phyloP scores from a whole-genome alignment of 2,888 invertebrate species.

The Blera fallax region DNA sequence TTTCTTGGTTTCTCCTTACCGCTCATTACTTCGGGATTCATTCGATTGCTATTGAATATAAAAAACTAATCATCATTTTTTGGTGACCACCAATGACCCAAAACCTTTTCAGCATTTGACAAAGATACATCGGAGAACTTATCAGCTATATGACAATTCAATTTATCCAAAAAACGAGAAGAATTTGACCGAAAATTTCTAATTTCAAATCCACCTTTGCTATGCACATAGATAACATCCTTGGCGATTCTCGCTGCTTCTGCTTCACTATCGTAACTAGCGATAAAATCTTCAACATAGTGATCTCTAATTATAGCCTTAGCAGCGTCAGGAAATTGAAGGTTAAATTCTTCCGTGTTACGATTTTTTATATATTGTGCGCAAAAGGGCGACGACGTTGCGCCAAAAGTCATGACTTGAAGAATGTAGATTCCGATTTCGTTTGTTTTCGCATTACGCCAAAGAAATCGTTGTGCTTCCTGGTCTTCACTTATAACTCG shows the following conservation, averaged over 20 bases:
- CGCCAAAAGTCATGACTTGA: conserved; percentile 68
- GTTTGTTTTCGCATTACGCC: conserved; percentile 67
- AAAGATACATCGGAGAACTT: background rate
- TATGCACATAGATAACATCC: background rate
- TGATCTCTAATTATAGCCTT: no score
- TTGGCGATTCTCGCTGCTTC: no score
- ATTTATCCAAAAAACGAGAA: background rate
- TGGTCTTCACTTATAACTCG: conserved; percentile 65
- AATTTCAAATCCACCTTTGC: background rate
- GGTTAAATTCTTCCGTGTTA: no score
- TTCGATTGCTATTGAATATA: conserved; percentile 23
- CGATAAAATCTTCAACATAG: no score
- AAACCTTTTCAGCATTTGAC: conserved; percentile 24
- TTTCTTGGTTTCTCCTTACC: conserved; percentile 70
- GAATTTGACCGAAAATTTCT: background rate
- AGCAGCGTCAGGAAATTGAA: no score
- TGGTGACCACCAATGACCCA: conserved; percentile 63
- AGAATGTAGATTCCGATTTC: conserved; percentile 13
- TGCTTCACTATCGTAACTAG: no score
- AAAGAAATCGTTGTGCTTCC: conserved; percentile 75
- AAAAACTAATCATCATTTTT: conserved; percentile 65
- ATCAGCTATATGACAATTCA: background rate
- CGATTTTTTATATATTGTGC: conserved; percentile 29
- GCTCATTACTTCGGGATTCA: conserved; percentile 27
- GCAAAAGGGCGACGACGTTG: conserved; percentile 64